A percentile compares a stretch with the other conserved stretches of the same genome.
These are phyloP conservation scores for Megathymus violae DNA, from an alignment of 1,140 invertebrate genomes.

Conservation along the genomic window DNA sequence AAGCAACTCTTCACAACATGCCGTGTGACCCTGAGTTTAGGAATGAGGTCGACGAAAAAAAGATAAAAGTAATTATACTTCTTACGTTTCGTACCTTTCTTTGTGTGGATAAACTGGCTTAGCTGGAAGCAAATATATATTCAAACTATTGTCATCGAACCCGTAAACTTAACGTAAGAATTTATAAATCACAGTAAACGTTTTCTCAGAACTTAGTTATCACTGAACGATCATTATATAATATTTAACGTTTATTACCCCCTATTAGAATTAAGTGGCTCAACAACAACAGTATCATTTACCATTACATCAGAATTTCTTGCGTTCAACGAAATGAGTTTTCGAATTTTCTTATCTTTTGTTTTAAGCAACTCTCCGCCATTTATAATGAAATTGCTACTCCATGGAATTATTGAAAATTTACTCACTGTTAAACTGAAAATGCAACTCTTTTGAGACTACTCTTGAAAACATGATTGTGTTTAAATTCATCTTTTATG, in stretches of 20 bases:
- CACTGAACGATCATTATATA: not conserved
- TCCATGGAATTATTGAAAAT: not conserved
- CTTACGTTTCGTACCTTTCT: too few relatives aligned
- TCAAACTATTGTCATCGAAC: too few relatives aligned
- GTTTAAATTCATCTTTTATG: too few relatives aligned
- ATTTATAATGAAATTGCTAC: not conserved
- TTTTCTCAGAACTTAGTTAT: not conserved
- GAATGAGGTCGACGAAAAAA: too few relatives aligned
- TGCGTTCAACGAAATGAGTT: not conserved
- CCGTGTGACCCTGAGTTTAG: too few relatives aligned
- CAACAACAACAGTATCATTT: not conserved
- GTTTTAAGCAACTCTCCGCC: not conserved
- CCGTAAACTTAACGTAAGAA: too few relatives aligned
- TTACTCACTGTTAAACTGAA: not conserved
- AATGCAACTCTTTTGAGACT: not conserved
- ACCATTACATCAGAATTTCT: not conserved
- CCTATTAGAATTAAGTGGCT: not conserved
- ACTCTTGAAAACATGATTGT: not conserved
- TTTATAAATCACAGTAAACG: not conserved
- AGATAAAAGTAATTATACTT: too few relatives aligned
- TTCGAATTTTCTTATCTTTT: not conserved
- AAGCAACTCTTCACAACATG: too few relatives aligned
- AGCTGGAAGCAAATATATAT: too few relatives aligned
- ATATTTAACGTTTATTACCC: conserved; percentile 1
- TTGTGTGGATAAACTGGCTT: too few relatives aligned